phyloP scores from a whole-genome alignment of 2,888 invertebrate genomes.

The Cremastobaeus sp. region DNA sequence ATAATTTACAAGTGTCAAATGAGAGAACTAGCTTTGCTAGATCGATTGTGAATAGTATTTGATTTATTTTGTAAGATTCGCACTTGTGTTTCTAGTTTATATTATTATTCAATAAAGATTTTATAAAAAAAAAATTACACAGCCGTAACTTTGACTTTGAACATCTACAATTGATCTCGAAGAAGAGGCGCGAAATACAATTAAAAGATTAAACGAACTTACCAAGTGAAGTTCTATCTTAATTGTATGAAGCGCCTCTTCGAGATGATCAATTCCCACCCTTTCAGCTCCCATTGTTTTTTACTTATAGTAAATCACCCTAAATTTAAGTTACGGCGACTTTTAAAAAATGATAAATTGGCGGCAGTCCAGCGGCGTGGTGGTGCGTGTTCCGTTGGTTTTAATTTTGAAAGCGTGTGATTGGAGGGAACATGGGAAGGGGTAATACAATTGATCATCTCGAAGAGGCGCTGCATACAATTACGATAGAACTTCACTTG shows the following conservation, averaged over 20 bases:
- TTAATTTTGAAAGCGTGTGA: too few species aligned
- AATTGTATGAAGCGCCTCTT: too few species aligned
- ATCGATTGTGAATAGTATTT: neutral
- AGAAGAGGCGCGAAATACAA: slow-evolving; percentile 24
- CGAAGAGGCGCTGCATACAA: too few species aligned
- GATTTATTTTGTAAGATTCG: neutral
- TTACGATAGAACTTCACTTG: too few species aligned
- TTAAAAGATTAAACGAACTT: slow-evolving; percentile 13
- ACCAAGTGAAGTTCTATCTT: slow-evolving; percentile 14
- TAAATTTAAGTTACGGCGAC: neutral
- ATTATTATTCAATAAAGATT: too few species aligned
- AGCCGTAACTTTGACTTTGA: slow-evolving; percentile 16
- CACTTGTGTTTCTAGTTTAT: too few species aligned
- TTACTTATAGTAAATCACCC: neutral
- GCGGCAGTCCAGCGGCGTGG: neutral
- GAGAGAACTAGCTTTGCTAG: neutral
- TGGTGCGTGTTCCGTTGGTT: neutral
- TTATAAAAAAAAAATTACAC: too few species aligned
- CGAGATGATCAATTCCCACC: slow-evolving; percentile 11
- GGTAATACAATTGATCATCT: too few species aligned
- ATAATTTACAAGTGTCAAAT: neutral
- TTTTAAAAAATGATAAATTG: neutral
- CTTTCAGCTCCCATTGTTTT: neutral
- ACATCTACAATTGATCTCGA: slow-evolving; percentile 23
- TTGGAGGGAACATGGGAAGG: neutral